phyloP scores from a whole-genome alignment of 2,888 invertebrate species.

The Phyllotreta cruciferae region DNA sequence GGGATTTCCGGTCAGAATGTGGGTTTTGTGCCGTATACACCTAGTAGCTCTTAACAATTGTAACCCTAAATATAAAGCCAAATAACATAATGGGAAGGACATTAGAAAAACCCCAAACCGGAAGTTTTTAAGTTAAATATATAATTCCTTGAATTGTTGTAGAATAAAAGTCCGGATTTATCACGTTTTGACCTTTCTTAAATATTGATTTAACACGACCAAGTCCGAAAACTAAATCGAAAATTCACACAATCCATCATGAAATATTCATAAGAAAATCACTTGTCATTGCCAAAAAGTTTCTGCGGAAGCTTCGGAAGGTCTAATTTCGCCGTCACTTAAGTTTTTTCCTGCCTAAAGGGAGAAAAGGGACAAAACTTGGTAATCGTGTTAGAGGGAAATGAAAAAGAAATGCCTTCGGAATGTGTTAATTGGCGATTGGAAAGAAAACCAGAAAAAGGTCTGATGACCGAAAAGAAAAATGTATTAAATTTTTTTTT shows the following conservation, averaged over 20 bases:
- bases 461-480: neutral
- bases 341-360: slow-evolving; percentile 19
- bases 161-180: no score
- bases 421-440: slow-evolving; percentile 25
- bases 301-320: slow-evolving; percentile 13
- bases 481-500: no score
- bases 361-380: slow-evolving; percentile 26
- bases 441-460: neutral
- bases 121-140: no score
- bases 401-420: slow-evolving; percentile 13
- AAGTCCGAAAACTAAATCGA: slow-evolving; percentile 8
- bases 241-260: slow-evolving; percentile 29
- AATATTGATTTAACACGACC: neutral
- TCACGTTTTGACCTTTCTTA: no score
- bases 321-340: slow-evolving; percentile 24
- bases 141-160: no score
- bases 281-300: slow-evolving; percentile 31
- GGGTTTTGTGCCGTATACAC: slow-evolving; percentile 3
- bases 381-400: slow-evolving; percentile 21
- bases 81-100: no score
- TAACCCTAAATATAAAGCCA: neutral
- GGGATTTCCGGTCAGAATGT: slow-evolving; percentile 25
- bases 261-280: slow-evolving; percentile 29
- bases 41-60: slow-evolving; percentile 6
- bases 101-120: no score